Evolutionary conservation across 1,140 invertebrate species (phyloP).

Genomic region (Zophobas morio): DNA sequence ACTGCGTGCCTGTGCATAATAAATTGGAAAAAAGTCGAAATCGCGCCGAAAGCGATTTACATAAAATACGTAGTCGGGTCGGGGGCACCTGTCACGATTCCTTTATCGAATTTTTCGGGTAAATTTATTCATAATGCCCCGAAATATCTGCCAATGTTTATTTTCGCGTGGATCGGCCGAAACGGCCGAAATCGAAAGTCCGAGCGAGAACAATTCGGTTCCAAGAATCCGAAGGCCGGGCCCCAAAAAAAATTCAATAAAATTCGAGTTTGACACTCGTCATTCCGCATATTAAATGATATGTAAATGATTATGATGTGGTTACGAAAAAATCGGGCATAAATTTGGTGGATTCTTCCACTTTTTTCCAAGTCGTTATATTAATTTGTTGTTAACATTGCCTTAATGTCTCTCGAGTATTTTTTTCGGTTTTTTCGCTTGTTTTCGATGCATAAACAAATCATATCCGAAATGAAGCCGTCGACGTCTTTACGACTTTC

Average conservation of each 20-base stretch:
- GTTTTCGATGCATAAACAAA: constrained; percentile 8
- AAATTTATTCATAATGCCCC: constrained; percentile 33
- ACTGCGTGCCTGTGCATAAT: neutral
- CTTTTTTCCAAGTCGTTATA: neutral
- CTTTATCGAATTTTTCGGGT: neutral
- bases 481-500: constrained; percentile 24
- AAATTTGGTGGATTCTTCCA: constrained; percentile 25
- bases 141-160: neutral
- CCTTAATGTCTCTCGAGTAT: constrained; percentile 1
- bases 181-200: neutral
- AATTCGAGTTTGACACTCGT: constrained; percentile 20
- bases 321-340: constrained; percentile 11
- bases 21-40: neutral
- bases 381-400: constrained; percentile 11
- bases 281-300: constrained; percentile 38
- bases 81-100: neutral
- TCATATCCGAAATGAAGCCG: constrained; percentile 23
- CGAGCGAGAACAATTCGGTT: constrained; percentile 13
- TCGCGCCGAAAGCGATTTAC: neutral
- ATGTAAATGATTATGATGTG: constrained; percentile 10
- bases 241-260: constrained; percentile 21
- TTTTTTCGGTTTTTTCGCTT: constrained; percentile 3
- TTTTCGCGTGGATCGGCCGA: neutral
- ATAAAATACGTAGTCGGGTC: neutral
- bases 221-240: neutral